Base-by-base conservation (phyloP, 1,140 invertebrate species). In the Heliconius melpomene region DNA sequence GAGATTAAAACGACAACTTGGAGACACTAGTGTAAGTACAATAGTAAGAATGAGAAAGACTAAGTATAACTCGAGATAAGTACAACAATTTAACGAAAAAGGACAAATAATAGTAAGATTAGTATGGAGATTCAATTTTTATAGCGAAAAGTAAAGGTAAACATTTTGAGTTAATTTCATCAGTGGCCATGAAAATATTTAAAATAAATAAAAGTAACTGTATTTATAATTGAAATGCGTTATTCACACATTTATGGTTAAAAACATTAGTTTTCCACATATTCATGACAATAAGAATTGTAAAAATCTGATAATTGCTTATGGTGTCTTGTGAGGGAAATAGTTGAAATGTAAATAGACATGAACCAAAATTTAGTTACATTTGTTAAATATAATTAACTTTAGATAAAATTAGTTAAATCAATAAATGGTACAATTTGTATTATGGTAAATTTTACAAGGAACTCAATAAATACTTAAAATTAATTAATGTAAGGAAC, bases 1-100 rank as follows among this genome's bases (percentile, higher is more conserved):
- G 86, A 89, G 87, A 87, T 89, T 89, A 84, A 88, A 89, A 89
- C 85, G 86, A 86, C 84, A 82, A 87, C 85, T 86, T 72, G 86
- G 80, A 82, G 84, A 88, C 85, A 85, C 76, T 77, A 82, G 72
- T 82, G 83, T 82, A 81, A 79, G 72, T 75, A 75, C 32, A 74
- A 73, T 60, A 80, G 29, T 71, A 77, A 70, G 57, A 77, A 50
- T 77, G 36, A 77, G 60, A 66, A 66, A 66, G 11, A 66, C 60
- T 46, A 16, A 26, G 8, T 26, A 60, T 26, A 23, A 26, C 57
- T 66, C 23, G 26, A 66, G 23, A 29, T 66, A 66, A 1, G 8
- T 60, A 13, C 26, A 66, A 66, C 9, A 66, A 66, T 29, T 26
- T 66, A 26, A 60, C 3, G 3, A 29, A 66, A 3, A 66, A 66